Evolutionary conservation across 35 echinoderm and acorn worm genomes (phyloP).

Genomic region (Lytechinus variegatus): DNA sequence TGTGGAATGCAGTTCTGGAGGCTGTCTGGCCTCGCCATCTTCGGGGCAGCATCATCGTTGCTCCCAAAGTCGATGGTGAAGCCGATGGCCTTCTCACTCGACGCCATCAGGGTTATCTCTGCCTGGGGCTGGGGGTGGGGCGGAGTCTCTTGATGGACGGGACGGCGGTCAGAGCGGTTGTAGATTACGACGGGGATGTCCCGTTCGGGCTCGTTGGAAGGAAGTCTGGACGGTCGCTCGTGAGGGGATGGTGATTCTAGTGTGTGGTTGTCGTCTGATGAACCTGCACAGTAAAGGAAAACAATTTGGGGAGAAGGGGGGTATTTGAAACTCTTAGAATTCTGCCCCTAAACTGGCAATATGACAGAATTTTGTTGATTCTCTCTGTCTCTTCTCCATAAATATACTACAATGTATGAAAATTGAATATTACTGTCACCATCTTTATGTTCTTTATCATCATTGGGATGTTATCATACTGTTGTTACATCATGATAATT

Average conservation of each 20-base stretch:
- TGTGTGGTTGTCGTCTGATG: not conserved
- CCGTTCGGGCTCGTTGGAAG: conserved; percentile 26
- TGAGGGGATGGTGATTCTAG: not conserved
- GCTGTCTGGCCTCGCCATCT: conserved; percentile 67
- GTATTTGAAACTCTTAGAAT: not conserved
- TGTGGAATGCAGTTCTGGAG: conserved; percentile 78
- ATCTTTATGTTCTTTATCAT: too few species aligned
- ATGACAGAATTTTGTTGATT: too few species aligned
- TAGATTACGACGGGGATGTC: conserved; percentile 81
- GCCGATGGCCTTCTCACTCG: conserved; percentile 76
- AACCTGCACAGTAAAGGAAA: not conserved
- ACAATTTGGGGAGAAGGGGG: not conserved
- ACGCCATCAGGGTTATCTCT: conserved; percentile 74
- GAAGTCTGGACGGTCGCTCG: conserved; percentile 53
- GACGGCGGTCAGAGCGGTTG: conserved; percentile 58
- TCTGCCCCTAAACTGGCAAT: not conserved
- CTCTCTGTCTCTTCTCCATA: too few species aligned
- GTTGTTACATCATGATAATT: too few species aligned
- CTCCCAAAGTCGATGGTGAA: conserved; percentile 85
- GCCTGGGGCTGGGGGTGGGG: conserved; percentile 49
- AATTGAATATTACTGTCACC: too few species aligned
- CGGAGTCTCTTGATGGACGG: conserved; percentile 44
- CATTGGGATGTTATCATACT: too few species aligned
- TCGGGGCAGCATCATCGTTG: conserved; percentile 58
- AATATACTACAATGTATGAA: too few species aligned